Percentiles rank a stretch among this genome's conserved stretches.
These are phyloP conservation scores for Ornithoptera alexandrae DNA, from an alignment of 2,888 invertebrate species.

Conservation along the genomic window DNA sequence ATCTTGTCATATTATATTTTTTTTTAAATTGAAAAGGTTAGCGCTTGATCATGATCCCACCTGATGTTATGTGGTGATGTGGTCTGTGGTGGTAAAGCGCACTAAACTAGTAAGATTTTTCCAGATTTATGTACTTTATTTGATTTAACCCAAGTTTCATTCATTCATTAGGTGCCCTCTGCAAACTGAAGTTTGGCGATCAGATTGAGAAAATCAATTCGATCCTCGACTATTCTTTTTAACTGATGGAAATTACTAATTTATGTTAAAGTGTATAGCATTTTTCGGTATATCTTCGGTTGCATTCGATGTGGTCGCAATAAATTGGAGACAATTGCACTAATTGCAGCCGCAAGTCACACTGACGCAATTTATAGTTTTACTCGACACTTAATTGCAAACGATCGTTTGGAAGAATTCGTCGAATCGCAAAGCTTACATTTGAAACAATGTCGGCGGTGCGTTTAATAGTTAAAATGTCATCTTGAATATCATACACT, in stretches of 20 bases:
- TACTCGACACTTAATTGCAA: conserved; percentile 59
- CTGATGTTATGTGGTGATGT: too few species aligned
- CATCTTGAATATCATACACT: not conserved
- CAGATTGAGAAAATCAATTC: too few species aligned
- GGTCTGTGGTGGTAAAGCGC: too few species aligned
- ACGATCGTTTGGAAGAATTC: conserved; percentile 57
- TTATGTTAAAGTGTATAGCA: conserved; percentile 36
- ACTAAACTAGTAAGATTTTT: too few species aligned
- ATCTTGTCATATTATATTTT: too few species aligned
- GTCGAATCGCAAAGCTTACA: conserved; percentile 56
- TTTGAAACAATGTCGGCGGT: conserved; percentile 30
- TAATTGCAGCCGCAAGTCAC: conserved; percentile 75
- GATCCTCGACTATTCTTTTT: not conserved
- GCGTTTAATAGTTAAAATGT: not conserved
- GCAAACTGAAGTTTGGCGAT: too few species aligned
- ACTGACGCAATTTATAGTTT: conserved; percentile 70
- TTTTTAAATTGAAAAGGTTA: too few species aligned
- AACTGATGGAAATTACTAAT: not conserved
- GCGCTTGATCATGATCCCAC: too few species aligned
- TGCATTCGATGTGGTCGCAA: conserved; percentile 56
- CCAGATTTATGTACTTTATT: too few species aligned
- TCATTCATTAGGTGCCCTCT: too few species aligned
- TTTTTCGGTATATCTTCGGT: conserved; percentile 40
- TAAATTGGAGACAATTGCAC: conserved; percentile 77
- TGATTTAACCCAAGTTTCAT: too few species aligned